phyloP scores from a whole-genome alignment of 2,888 invertebrate genomes.

The Schizotus pectinicornis region DNA sequence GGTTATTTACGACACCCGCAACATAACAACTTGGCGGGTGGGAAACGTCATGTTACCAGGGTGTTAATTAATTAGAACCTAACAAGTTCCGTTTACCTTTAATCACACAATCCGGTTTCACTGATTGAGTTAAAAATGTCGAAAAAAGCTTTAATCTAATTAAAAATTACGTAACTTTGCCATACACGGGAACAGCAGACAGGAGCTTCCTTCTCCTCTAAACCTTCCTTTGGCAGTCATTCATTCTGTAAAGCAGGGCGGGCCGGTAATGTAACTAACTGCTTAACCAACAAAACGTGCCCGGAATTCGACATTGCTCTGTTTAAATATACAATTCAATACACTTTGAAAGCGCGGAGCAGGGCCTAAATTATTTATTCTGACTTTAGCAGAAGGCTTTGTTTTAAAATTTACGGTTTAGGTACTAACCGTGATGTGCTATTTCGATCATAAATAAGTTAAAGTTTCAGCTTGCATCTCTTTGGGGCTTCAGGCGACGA shows the following conservation, averaged over 20 bases:
- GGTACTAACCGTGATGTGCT: conserved; percentile 7
- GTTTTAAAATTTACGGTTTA: conserved; percentile 25
- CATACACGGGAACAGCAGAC: too few species aligned
- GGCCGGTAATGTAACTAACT: conserved; percentile 46
- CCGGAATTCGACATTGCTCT: conserved; percentile 36
- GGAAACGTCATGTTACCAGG: conserved; percentile 31
- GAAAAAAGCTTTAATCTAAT: conserved; percentile 5
- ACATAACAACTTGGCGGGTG: conserved; percentile 27
- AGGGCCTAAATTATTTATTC: conserved; percentile 33
- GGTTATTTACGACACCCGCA: conserved; percentile 27
- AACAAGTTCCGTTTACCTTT: conserved; percentile 21
- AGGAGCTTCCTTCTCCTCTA: conserved; percentile 11
- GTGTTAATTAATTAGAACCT: conserved; percentile 31
- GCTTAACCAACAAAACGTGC: conserved; percentile 45
- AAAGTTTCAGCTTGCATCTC: conserved; percentile 3
- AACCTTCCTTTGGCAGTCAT: conserved; percentile 29
- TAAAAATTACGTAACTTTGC: conserved; percentile 1
- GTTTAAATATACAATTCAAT: conserved; percentile 47
- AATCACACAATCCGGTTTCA: conserved; percentile 10
- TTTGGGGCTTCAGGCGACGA: background rate
- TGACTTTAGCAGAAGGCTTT: conserved; percentile 23
- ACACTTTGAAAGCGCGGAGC: conserved; percentile 33
- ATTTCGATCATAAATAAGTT: background rate
- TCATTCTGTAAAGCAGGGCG: conserved; percentile 33
- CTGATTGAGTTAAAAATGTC: too few species aligned